These are phyloP conservation scores for Rhinogobio ventralis DNA, from an alignment of 2,797 vertebrate genomes.

Conservation along the genomic window DNA sequence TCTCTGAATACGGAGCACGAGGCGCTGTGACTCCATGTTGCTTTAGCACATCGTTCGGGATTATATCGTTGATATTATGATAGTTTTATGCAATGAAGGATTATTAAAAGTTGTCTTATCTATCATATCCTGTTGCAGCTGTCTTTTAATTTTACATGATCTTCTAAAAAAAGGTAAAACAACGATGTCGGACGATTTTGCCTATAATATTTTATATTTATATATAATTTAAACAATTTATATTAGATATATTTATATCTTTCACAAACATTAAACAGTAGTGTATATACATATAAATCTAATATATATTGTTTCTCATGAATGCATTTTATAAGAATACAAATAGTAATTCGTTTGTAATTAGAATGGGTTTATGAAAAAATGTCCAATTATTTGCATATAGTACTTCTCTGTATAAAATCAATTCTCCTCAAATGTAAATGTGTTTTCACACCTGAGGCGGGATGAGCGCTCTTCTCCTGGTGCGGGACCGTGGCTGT, in stretches of 20 bases:
- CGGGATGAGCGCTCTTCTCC: constrained; percentile 63
- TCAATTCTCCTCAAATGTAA: neutral
- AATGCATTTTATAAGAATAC: neutral
- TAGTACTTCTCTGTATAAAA: too few species aligned
- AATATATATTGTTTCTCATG: neutral
- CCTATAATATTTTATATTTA: neutral
- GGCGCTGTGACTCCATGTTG: too few species aligned
- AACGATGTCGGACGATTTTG: too few species aligned
- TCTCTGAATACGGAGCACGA: neutral
- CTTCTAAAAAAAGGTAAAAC: neutral
- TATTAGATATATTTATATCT: neutral
- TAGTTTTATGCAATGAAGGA: neutral
- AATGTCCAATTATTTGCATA: neutral
- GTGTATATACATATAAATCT: neutral
- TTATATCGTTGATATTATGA: neutral
- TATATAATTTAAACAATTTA: neutral
- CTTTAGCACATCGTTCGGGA: neutral
- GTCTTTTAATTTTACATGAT: neutral
- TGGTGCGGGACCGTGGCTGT: constrained; percentile 80
- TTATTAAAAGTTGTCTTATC: neutral
- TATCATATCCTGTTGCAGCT: neutral
- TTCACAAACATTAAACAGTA: neutral
- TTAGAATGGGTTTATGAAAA: too few species aligned
- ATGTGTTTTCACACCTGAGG: constrained; percentile 51
- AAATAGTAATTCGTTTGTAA: too few species aligned